Evolutionary conservation across 2,113 vertebrate species (phyloP), one percentile per base, ranked within the genome.

Genomic region (Osmerus mordax): DNA sequence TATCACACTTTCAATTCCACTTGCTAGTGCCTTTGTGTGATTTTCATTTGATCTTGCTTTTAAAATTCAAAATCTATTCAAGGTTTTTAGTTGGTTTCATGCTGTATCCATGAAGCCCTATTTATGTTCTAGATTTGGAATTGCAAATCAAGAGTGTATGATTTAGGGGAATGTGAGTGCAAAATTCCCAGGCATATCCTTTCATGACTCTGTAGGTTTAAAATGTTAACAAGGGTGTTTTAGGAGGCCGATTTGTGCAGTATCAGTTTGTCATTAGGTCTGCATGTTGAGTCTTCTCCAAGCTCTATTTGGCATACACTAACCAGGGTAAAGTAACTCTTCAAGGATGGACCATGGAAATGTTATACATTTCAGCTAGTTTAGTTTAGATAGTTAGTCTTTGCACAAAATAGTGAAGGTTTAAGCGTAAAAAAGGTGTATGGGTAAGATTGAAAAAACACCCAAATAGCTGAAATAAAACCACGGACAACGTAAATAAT

Each of bases 1-100:
- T 92, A 92, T 92, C 91, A 90, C 87, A 93, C 91, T 92, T 91
- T 91, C 91, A 92, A 92, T 93, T 93, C 92, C 89, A 91, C 91
- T 92, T 89, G 87, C 90, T 84, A 81, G 80, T 79, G 90, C 91
- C 87, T 93, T 93, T 93, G 91, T 93, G 90, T 47, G 87, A 89
- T 92, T 91, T 92, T 87, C 88, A 92, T 93, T 93, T 93, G 92
- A 93, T 93, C 91, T 92, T 67, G 87, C 88, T 89, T 92, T 92
- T 91, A 90, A 93, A 93, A 91, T 92, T 89, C 87, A 79, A 91
- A 92, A 92, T 91, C 89, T 91, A 91, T 92, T 92, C 91, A 92
- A 87, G 86, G 81, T 61, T 86, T 80, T 88, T 76, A 82, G 80
- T 86, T 86, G 84, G 90, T 89, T 91, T 90, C 86, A 87, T 71